Conservation (phyloP, 2,797 vertebrate genomes). For the Cossypha polioptera region DNA sequence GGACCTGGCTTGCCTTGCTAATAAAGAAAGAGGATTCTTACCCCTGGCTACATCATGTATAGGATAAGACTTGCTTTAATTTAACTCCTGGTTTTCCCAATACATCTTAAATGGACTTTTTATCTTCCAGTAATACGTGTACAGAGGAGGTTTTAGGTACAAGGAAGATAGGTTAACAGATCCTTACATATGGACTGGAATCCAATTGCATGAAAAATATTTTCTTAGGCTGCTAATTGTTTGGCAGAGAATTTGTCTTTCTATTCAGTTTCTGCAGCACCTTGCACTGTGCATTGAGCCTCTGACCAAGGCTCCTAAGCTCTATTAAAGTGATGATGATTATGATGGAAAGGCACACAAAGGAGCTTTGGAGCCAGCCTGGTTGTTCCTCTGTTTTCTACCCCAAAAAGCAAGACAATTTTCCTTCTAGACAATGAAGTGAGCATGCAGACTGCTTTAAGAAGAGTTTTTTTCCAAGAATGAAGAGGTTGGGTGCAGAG, state of each 20-base stretch:
- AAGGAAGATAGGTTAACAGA: not conserved
- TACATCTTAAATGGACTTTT: not conserved
- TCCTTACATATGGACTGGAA: not conserved
- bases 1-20: not conserved
- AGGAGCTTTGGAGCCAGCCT: not conserved
- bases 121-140: not conserved
- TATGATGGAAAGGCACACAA: not conserved
- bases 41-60: not conserved
- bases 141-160: not conserved
- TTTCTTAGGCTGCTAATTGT: not conserved
- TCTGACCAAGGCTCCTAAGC: not conserved
- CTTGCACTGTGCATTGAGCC: not conserved
- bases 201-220: not conserved
- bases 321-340: not conserved
- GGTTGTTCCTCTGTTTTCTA: not conserved
- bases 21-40: not conserved
- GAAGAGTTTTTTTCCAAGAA: not conserved
- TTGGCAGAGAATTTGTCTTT: not conserved
- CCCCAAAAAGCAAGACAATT: not conserved
- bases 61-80: not conserved
- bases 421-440: not conserved
- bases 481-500: not conserved
- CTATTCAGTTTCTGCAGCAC: not conserved
- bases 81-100: not conserved
- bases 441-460: not conserved